A percentile compares a stretch with the other conserved stretches of the same genome.
These are phyloP conservation scores for Callorhinus ursinus DNA, from an alignment of 2,113 vertebrate species.

Conservation along the genomic window DNA sequence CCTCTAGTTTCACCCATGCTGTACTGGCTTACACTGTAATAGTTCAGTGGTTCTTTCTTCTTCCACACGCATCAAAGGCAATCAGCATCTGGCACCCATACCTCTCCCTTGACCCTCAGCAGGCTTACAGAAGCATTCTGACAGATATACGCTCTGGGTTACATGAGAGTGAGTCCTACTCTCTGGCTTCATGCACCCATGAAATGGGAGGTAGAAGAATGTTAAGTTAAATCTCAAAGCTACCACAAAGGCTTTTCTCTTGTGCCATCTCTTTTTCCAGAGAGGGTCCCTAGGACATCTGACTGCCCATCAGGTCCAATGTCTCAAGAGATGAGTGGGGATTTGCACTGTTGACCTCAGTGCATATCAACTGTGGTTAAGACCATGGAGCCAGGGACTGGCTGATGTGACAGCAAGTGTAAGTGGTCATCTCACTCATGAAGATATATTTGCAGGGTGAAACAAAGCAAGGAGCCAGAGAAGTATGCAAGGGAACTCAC, in stretches of 20 bases:
- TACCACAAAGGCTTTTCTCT: background rate
- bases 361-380: background rate
- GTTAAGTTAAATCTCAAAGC: background rate
- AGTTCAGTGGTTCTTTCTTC: background rate
- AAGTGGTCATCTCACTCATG: background rate
- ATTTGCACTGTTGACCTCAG: background rate
- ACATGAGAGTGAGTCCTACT: background rate
- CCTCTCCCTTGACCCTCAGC: background rate
- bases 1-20: background rate
- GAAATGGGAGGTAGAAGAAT: background rate
- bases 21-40: background rate
- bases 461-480: background rate
- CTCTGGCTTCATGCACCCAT: background rate
- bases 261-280: background rate
- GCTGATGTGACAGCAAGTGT: background rate
- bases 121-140: background rate
- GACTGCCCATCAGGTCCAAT: background rate
- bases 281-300: background rate
- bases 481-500: conserved; percentile 83
- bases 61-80: background rate
- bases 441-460: background rate
- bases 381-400: background rate
- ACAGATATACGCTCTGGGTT: background rate
- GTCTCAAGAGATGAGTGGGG: background rate
- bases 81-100: background rate